Evolutionary conservation across 92 coral and sea anemone species (phyloP).

Genomic region (Paramuricea clavata): DNA sequence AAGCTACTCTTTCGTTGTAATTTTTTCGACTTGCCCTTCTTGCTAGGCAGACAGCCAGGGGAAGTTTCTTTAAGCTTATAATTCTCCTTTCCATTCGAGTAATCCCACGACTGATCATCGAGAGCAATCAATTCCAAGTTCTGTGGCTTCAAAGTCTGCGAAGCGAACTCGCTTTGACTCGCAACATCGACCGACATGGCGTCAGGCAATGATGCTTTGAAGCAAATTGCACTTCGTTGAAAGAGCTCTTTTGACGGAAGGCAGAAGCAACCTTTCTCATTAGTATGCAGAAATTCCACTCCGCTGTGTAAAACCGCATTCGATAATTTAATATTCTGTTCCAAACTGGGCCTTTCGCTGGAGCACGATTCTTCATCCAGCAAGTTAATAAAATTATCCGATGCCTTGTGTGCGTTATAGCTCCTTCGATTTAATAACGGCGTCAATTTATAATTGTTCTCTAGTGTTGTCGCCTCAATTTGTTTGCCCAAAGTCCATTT

Average conservation of each 20-base stretch:
- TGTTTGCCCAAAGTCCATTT: constrained; percentile 4
- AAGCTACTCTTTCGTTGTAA: constrained; percentile 4
- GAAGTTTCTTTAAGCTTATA: constrained; percentile 29
- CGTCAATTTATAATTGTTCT: constrained; percentile 13
- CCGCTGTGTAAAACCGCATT: constrained; percentile 27
- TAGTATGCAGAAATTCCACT: neutral
- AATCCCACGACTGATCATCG: neutral
- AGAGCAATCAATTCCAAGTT: neutral
- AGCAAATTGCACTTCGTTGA: neutral
- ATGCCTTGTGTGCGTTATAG: constrained; percentile 33
- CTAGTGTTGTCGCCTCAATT: neutral
- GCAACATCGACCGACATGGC: constrained; percentile 21
- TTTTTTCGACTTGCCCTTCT: constrained; percentile 24
- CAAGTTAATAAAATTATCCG: constrained; percentile 33
- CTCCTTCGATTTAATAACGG: constrained; percentile 18
- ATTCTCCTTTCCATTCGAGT: neutral
- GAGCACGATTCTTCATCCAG: constrained; percentile 3
- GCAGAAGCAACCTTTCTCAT: constrained; percentile 3
- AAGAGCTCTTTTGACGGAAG: constrained; percentile 8
- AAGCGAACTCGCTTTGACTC: constrained; percentile 48
- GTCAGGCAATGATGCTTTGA: constrained; percentile 13
- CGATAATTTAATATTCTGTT: constrained; percentile 22
- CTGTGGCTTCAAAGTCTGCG: constrained; percentile 31
- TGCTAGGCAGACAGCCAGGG: constrained; percentile 41
- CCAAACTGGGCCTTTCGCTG: neutral